A percentile compares a stretch with the other conserved stretches of the same genome.
These are phyloP conservation scores for Carcharodon carcharias DNA, from an alignment of 2,797 vertebrate genomes.

Conservation along the genomic window DNA sequence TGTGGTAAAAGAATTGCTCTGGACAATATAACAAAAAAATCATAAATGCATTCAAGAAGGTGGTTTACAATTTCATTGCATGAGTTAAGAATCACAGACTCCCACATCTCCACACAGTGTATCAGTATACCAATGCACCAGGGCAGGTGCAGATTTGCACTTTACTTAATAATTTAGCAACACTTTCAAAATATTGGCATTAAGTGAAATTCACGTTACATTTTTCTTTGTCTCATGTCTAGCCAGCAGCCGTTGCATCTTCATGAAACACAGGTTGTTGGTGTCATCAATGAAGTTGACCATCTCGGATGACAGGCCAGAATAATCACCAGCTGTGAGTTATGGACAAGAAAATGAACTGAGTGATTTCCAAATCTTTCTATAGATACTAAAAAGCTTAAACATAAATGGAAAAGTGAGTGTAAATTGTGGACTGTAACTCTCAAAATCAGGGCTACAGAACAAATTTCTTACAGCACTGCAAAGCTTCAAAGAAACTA, in stretches of 20 bases:
- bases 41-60: not conserved
- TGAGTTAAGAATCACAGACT: not conserved
- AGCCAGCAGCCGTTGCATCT: conserved; percentile 43
- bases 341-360: not conserved
- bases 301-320: conserved; percentile 45
- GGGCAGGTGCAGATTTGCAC: not conserved
- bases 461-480: not conserved
- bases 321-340: conserved; percentile 40
- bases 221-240: conserved; percentile 38
- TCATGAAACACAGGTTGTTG: conserved; percentile 40
- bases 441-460: not conserved
- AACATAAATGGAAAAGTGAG: not conserved
- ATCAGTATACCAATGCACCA: not conserved
- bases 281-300: conserved; percentile 44
- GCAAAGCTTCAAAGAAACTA: not conserved
- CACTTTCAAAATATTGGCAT: no score
- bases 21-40: not conserved
- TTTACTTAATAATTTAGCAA: no score
- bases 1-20: not conserved
- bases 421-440: not conserved
- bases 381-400: not conserved
- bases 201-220: conserved; percentile 38
- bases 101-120: not conserved
- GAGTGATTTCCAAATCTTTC: not conserved
- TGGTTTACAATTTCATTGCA: not conserved